Base-by-base conservation (phyloP, 2,888 invertebrate species). In the Melanargia galathea region DNA sequence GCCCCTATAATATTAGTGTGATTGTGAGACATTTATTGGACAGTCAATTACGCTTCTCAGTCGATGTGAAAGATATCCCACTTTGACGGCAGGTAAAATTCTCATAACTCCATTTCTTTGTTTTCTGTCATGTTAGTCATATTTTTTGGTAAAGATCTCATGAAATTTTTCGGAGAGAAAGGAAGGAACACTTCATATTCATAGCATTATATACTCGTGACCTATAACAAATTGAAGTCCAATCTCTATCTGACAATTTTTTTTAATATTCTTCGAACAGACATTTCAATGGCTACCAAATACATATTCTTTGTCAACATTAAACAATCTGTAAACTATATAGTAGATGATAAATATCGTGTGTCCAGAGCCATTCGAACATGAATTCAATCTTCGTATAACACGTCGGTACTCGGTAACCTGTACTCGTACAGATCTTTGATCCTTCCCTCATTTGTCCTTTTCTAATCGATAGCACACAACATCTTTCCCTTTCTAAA, bases 401-500 rank as follows among this genome's bases (percentile, higher is more conserved):
- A 64, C 62, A 67, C 64, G 60, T 60, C 62, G 60, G 60, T 64
- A 63, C 57, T 60, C 62, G 60, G 60, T 64, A 63, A 63, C 63
- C 63, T 65, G 61, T 60, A 52, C 48, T 22, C 40, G 60, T 54
- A 60, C 57, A 60, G 63, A 69, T 69, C 67, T 58, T 68, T 62
- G 61, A 66, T 66, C 58, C 64, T 64, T 65, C 62, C 63, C 63
- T 63, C 57, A 60, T 66, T 64, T 49, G 60, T 70, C 67, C 64
- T 66, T 64, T 58, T 68, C 66, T 66, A 64, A 68, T 67, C 67
- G 63, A 62, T 58, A 40, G 61, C 46, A 56, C 48, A 52, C 54
- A 61, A 64, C 60, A 56, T 62, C 68, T 64, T 59, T 68, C 69
- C 66, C 71, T 68, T 58, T 71, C 69, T 63, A 71, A 62, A 72